A percentile compares a stretch with the other conserved stretches of the same genome.
These are phyloP conservation scores for Pseudorectes ferrugineus DNA, from an alignment of 2,113 vertebrate species.

Conservation along the genomic window DNA sequence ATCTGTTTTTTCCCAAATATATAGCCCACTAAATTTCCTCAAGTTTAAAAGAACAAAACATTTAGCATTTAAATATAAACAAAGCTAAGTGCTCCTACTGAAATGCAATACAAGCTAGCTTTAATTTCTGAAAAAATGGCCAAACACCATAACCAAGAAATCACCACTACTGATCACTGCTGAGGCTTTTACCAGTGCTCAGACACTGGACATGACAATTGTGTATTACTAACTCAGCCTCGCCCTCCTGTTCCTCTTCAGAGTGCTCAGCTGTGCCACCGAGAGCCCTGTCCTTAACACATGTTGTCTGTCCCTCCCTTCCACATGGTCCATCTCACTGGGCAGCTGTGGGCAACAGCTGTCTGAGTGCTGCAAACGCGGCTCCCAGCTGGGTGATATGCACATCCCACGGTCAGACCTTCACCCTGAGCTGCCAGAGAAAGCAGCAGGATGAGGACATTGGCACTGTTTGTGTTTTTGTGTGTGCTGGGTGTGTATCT, in stretches of 20 bases:
- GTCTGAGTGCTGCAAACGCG: background rate
- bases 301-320: background rate
- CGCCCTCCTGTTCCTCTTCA: background rate
- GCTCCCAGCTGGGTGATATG: background rate
- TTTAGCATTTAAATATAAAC: background rate
- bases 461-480: background rate
- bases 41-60: background rate
- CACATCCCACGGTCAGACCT: background rate
- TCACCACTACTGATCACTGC: background rate
- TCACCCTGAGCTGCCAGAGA: background rate
- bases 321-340: background rate
- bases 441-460: background rate
- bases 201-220: background rate
- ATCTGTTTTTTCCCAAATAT: background rate
- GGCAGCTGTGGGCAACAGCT: background rate
- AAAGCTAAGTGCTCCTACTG: background rate
- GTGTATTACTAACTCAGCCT: background rate
- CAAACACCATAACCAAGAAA: background rate
- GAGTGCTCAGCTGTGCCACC: background rate
- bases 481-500: too few relatives aligned
- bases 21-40: background rate
- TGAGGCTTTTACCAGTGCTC: background rate
- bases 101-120: background rate
- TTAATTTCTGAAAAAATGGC: background rate
- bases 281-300: background rate